Evolutionary conservation across 1,140 invertebrate species (phyloP), one percentile per base, ranked within the genome.

Genomic region (Copidosoma floridanum): DNA sequence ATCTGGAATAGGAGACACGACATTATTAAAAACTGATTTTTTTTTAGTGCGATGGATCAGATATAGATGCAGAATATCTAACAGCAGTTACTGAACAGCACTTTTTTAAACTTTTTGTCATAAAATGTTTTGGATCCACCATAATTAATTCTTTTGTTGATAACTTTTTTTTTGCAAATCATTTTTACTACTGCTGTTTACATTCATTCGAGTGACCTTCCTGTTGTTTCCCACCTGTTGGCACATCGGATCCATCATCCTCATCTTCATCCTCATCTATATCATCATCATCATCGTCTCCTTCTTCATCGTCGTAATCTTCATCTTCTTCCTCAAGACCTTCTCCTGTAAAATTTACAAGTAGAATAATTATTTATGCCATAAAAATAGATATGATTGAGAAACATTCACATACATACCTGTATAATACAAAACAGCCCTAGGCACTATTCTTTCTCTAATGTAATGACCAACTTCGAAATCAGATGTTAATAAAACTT

Each of bases 401-500:
- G 29, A 21, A 20, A 29, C 21, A 41, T 51, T 27, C 2, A 23
- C 21, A 32, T 44, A 54, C 24, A 75, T 74, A 84, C 89, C 96
- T 68, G 96, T 99, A 75, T 88, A 98, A 70, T 95, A 97, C 24
- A 99, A 84, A 48, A 98, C 91, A 66, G 95, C 95, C 75, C 90
- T 86, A 24, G 94, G 95, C 68, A 98, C 88, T 67, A 98, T 89
- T 64, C 92, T 85, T 74, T 97, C 94, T 69, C 94, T 87, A 70
- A 98, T 92, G 77, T 97, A 97, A 82, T 98, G 94, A n/a, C 96
- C 96, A 78, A 98, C 94, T 84, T 98, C 95, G 81, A 96, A 98
- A 82, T 99, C 95, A 63, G 88, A 89, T 4, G 90, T 92, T 63
- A 98, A 78, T 52, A 96, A 77, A 68, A 88, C 85, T 67, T 85